Evolutionary conservation across 2,113 vertebrate species (phyloP).

Genomic region (Passer domesticus): DNA sequence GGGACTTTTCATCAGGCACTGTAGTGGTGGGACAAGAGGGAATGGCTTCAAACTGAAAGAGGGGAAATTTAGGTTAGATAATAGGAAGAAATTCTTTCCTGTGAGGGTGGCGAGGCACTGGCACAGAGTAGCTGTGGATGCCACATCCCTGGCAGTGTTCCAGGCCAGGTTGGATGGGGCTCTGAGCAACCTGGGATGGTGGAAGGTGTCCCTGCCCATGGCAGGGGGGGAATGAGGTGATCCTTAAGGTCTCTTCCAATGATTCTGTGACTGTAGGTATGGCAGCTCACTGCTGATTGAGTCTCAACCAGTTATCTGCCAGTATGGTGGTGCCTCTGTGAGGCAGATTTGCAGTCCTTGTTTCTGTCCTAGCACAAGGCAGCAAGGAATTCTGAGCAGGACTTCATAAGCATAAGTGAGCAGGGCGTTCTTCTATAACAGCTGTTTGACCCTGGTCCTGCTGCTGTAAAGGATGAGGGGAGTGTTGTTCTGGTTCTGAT

Average conservation of each 20-base stretch:
- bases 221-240: background rate
- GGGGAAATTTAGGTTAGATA: background rate
- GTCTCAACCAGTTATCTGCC: background rate
- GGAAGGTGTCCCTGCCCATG: background rate
- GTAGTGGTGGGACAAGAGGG: background rate
- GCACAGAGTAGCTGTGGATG: background rate
- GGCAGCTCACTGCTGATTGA: background rate
- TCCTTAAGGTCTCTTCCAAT: background rate
- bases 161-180: background rate
- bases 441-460: background rate
- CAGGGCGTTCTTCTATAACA: background rate
- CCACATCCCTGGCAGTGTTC: background rate
- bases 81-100: background rate
- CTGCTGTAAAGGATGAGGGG: background rate
- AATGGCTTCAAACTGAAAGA: background rate
- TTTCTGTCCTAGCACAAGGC: background rate
- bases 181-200: background rate
- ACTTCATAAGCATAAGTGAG: background rate
- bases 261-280: background rate
- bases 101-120: background rate
- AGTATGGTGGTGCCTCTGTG: background rate
- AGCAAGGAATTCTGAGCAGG: background rate
- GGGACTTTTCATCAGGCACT: background rate
- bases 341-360: background rate
- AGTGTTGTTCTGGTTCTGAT: background rate